Conservation (phyloP, 2,888 invertebrate species). For the Drosophila atripex region DNA sequence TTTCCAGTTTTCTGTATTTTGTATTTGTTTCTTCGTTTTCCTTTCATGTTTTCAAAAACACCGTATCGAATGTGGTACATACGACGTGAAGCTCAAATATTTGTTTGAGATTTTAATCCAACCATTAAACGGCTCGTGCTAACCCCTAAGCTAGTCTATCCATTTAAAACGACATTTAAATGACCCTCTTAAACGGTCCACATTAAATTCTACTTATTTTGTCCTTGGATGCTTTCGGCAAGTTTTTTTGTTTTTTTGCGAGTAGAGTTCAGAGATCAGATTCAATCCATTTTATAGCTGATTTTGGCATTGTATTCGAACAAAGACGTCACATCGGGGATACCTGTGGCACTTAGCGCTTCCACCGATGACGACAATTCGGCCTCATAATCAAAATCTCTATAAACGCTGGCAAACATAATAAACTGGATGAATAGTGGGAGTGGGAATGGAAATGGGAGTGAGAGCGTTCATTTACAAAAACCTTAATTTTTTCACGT, state of each 20-base stretch:
- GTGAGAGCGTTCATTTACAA: slow-evolving; percentile 14
- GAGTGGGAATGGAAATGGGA: slow-evolving; percentile 13
- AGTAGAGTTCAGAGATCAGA: slow-evolving; percentile 17
- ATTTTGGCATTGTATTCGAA: slow-evolving; percentile 12
- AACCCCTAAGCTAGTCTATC: slow-evolving; percentile 17
- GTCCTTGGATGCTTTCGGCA: slow-evolving; percentile 34
- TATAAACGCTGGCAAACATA: slow-evolving; percentile 18
- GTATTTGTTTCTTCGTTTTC: slow-evolving; percentile 27
- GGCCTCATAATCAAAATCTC: background rate
- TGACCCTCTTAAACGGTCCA: slow-evolving; percentile 19
- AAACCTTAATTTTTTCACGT: slow-evolving; percentile 21
- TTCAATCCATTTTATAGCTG: background rate
- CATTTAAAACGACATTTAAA: slow-evolving; percentile 13
- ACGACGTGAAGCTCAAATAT: background rate
- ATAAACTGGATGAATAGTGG: slow-evolving; percentile 31
- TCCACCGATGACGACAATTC: slow-evolving; percentile 30
- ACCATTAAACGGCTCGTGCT: slow-evolving; percentile 27
- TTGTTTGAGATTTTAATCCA: slow-evolving; percentile 20
- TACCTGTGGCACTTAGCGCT: slow-evolving; percentile 26
- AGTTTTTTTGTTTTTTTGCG: slow-evolving; percentile 16
- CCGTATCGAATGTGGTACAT: slow-evolving; percentile 9
- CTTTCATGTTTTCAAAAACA: slow-evolving; percentile 23
- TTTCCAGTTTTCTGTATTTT: slow-evolving; percentile 33
- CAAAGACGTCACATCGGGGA: slow-evolving; percentile 29
- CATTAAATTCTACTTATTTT: slow-evolving; percentile 20